phyloP scores from a whole-genome alignment of 1,140 invertebrate species.

The Eupeodes corollae region DNA sequence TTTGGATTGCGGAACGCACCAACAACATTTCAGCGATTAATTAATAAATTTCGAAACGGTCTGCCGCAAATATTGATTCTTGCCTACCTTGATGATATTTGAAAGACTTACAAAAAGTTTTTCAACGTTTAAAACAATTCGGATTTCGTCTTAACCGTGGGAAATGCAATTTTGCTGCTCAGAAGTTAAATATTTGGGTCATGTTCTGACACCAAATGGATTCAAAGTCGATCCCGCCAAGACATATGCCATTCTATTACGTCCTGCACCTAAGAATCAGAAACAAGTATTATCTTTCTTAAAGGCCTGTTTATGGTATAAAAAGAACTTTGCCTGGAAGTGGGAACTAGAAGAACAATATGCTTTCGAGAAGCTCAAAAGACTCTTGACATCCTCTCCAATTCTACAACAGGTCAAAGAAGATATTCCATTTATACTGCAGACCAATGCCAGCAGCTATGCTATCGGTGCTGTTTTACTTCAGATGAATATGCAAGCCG shows the following conservation, averaged over 20 bases:
- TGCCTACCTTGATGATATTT: constrained; percentile 38
- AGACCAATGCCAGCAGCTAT: constrained; percentile 17
- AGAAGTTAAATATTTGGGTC: too few species aligned
- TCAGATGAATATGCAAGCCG: too few species aligned
- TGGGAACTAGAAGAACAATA: constrained; percentile 9
- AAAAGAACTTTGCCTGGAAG: constrained; percentile 9
- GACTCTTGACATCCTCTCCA: too few species aligned
- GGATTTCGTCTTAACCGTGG: constrained; percentile 1
- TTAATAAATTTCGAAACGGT: constrained; percentile 18
- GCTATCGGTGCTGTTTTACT: too few species aligned
- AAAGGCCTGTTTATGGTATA: constrained; percentile 7
- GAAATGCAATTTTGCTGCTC: constrained; percentile 6
- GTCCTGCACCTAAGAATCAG: too few species aligned
- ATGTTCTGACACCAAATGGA: constrained; percentile 8
- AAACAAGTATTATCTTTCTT: too few species aligned
- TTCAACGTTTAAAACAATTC: constrained; percentile 8
- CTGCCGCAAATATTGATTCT: constrained; percentile 13
- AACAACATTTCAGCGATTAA: constrained; percentile 15
- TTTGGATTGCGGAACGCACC: constrained; percentile 31
- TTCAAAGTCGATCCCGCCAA: constrained; percentile 9
- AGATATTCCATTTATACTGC: constrained; percentile 14
- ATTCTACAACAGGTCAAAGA: too few species aligned
- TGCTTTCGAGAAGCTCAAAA: constrained; percentile 16
- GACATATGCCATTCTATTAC: too few species aligned
- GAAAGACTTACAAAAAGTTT: constrained; percentile 15